phyloP scores from a whole-genome alignment of 2,888 invertebrate species.

The Catocala fraxini region DNA sequence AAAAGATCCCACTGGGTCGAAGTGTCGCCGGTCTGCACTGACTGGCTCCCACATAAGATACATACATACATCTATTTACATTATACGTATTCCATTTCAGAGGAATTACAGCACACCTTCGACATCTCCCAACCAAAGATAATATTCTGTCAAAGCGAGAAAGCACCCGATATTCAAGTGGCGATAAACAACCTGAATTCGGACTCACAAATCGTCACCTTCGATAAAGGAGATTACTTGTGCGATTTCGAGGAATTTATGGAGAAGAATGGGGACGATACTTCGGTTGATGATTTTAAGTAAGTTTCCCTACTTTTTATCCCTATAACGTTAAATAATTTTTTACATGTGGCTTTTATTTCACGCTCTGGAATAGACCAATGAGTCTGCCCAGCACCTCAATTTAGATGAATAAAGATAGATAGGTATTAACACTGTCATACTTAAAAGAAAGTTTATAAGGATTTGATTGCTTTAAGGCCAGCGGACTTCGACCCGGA shows the following conservation, averaged over 20 bases:
- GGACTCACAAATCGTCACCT: constrained; percentile 65
- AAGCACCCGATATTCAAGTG: constrained; percentile 59
- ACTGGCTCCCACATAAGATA: too few relatives aligned
- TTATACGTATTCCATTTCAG: constrained; percentile 50
- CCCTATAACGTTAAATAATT: too few relatives aligned
- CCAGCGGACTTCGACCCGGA: constrained; percentile 70
- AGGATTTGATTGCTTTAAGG: constrained; percentile 41
- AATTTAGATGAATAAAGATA: too few relatives aligned
- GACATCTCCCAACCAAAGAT: constrained; percentile 62
- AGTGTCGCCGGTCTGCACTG: too few relatives aligned
- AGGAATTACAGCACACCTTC: constrained; percentile 63
- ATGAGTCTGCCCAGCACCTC: too few relatives aligned
- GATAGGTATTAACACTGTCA: too few relatives aligned
- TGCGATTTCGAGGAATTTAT: constrained; percentile 62
- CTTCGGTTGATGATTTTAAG: constrained; percentile 62
- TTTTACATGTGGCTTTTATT: too few relatives aligned
- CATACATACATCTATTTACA: background rate
- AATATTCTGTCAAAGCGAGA: constrained; percentile 72
- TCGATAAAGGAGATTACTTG: constrained; percentile 63
- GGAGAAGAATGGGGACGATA: constrained; percentile 55
- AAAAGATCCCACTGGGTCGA: too few relatives aligned
- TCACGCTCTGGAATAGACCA: too few relatives aligned
- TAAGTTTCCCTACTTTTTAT: constrained; percentile 32
- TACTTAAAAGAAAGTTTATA: too few relatives aligned
- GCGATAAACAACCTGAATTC: constrained; percentile 58